phyloP scores from a whole-genome alignment of 2,113 vertebrate species.

The Leucopsar rothschildi region DNA sequence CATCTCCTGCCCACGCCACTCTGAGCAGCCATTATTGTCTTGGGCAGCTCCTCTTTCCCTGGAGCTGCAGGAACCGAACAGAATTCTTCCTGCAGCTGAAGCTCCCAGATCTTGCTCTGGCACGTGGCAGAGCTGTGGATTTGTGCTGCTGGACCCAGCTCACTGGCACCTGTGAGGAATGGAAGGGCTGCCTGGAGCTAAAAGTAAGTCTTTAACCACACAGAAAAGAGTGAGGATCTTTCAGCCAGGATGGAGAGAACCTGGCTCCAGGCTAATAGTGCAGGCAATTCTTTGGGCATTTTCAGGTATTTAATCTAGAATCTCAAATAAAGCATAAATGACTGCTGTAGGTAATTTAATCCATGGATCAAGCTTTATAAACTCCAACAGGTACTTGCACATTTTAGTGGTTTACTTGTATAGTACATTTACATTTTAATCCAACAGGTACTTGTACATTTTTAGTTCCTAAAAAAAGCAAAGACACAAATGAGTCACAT shows the following conservation, averaged over 20 bases:
- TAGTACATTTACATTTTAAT: background rate
- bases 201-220: background rate
- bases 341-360: background rate
- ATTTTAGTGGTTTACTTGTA: background rate
- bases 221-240: background rate
- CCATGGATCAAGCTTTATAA: background rate
- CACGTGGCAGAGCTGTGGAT: background rate
- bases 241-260: background rate
- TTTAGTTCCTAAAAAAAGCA: background rate
- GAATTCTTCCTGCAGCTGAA: background rate
- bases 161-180: background rate
- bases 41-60: background rate
- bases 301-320: background rate
- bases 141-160: background rate
- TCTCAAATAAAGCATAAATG: background rate
- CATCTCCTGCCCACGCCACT: background rate
- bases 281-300: background rate
- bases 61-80: background rate
- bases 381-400: background rate
- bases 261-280: background rate
- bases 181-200: background rate
- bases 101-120: background rate
- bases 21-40: background rate
- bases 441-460: background rate
- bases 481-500: background rate